These are phyloP conservation scores for Colletes latitarsis DNA, from an alignment of 1,140 invertebrate species.

Conservation along the genomic window DNA sequence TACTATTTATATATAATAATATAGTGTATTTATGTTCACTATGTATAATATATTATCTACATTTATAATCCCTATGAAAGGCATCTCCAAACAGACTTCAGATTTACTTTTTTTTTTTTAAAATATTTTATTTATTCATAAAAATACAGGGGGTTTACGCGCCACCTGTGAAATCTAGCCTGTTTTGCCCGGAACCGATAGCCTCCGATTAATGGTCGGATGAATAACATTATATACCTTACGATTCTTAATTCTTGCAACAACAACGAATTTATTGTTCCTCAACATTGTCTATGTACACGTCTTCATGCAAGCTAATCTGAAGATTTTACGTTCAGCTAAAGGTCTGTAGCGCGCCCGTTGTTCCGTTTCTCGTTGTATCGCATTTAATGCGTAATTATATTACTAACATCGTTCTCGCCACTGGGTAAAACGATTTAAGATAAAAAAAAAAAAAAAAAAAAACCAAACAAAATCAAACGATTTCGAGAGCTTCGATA, in stretches of 20 bases:
- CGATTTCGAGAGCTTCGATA: constrained; percentile 12
- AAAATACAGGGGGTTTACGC: constrained; percentile 80
- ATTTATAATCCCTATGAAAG: constrained; percentile 82
- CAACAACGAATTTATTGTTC: constrained; percentile 49
- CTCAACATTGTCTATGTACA: constrained; percentile 42
- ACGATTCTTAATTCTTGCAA: constrained; percentile 28
- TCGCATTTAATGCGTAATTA: neutral
- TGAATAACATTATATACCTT: constrained; percentile 42
- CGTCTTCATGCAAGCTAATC: constrained; percentile 19
- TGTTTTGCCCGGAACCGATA: constrained; percentile 63
- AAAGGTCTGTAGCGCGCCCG: constrained; percentile 10
- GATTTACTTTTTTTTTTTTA: constrained; percentile 80
- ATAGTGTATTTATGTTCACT: constrained; percentile 80
- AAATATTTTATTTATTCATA: constrained; percentile 82
- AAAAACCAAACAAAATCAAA: neutral
- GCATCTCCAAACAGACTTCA: constrained; percentile 82
- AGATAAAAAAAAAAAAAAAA: neutral
- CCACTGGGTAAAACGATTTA: constrained; percentile 13
- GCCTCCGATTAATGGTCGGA: constrained; percentile 41
- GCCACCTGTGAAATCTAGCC: constrained; percentile 64
- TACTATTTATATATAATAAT: constrained; percentile 81
- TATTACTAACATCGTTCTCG: constrained; percentile 6
- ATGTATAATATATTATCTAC: constrained; percentile 82
- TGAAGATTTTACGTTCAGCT: constrained; percentile 11
- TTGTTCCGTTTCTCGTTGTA: constrained; percentile 28